Percentiles rank a stretch among this genome's conserved stretches.
Evolutionary conservation across 2,888 invertebrate species (phyloP).

Genomic region (Galeruca laticollis): DNA sequence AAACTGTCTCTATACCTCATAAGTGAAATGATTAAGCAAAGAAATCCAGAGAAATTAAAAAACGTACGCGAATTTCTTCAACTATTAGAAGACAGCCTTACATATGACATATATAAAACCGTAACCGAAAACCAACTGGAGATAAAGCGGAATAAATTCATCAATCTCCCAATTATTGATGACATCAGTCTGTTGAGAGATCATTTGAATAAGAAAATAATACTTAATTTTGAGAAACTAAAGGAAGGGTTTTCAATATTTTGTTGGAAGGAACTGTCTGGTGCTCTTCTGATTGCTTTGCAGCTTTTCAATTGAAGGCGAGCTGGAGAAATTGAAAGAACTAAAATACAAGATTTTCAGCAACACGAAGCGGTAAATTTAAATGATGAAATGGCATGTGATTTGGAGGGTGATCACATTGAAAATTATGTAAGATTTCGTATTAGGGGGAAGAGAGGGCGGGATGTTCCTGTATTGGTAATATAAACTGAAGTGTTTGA

Average conservation of each 20-base stretch:
- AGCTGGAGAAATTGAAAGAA: conserved; percentile 42
- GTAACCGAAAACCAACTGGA: conserved; percentile 31
- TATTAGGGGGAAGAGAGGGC: conserved; percentile 13
- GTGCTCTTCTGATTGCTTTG: conserved; percentile 35
- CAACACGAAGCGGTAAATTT: conserved; percentile 21
- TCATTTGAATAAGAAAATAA: conserved; percentile 25
- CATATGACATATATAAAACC: conserved; percentile 32
- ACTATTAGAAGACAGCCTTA: conserved; percentile 28
- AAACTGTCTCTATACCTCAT: conserved; percentile 25
- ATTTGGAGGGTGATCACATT: conserved; percentile 13
- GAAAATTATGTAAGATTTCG: conserved; percentile 24
- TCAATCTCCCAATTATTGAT: conserved; percentile 25
- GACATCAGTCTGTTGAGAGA: conserved; percentile 28
- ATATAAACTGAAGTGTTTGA: conserved; percentile 1
- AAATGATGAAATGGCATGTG: conserved; percentile 19
- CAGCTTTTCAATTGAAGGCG: conserved; percentile 44
- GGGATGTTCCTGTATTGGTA: too few relatives aligned
- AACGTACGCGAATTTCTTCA: conserved; percentile 29
- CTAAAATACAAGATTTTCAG: conserved; percentile 35
- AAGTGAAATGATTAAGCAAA: conserved; percentile 27
- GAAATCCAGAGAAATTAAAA: conserved; percentile 20
- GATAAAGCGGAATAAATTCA: conserved; percentile 27
- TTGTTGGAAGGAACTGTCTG: conserved; percentile 27
- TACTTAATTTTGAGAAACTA: conserved; percentile 17
- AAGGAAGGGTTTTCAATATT: conserved; percentile 17